A percentile compares a stretch with the other conserved stretches of the same genome.
Conservation (phyloP, 2,888 invertebrate species). For the Willowsia nigromaculata region DNA sequence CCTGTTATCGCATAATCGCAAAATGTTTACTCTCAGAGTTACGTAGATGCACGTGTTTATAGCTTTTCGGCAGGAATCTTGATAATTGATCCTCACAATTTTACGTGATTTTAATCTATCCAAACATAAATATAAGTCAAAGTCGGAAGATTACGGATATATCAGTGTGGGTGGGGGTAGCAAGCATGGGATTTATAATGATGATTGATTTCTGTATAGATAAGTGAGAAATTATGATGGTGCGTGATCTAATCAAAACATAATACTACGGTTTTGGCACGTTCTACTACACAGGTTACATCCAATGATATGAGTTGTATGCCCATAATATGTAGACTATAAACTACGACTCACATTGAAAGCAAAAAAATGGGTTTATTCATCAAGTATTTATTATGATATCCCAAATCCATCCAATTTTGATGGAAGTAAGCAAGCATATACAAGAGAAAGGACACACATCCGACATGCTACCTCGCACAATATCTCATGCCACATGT, state of each 20-base stretch:
- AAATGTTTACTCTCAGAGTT: too few relatives aligned
- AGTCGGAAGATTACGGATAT: not conserved
- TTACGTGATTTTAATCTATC: not conserved
- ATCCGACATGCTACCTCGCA: too few relatives aligned
- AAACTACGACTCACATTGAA: not conserved
- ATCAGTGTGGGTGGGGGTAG: not conserved
- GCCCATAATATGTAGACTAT: too few relatives aligned
- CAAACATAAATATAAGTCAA: too few relatives aligned
- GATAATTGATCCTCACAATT: too few relatives aligned
- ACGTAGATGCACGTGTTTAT: too few relatives aligned
- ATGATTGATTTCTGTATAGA: not conserved
- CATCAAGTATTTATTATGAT: not conserved
- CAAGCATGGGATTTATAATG: not conserved
- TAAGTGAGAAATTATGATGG: not conserved
- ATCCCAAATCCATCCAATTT: not conserved
- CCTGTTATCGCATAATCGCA: too few relatives aligned
- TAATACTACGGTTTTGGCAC: not conserved
- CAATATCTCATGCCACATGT: not conserved
- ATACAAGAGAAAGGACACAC: not conserved
- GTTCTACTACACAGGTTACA: not conserved
- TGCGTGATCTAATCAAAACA: not conserved
- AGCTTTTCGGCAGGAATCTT: too few relatives aligned
- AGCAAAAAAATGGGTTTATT: not conserved
- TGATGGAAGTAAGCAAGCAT: not conserved
- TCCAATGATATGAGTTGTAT: too few relatives aligned